Conservation (phyloP, 2,888 invertebrate species). For the Drosophila subquinaria region DNA sequence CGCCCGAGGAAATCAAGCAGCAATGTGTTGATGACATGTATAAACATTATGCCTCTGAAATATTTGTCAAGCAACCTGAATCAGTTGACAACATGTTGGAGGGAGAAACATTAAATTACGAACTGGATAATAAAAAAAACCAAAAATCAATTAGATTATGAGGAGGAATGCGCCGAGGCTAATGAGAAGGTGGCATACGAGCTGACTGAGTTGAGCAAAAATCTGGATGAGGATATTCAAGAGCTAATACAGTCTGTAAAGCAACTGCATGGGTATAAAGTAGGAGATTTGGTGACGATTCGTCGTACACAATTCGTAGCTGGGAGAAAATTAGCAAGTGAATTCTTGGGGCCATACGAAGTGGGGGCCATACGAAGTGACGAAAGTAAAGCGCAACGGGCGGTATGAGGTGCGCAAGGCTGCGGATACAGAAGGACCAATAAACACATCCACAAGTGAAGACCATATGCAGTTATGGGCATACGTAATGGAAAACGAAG, state of each 20-base stretch:
- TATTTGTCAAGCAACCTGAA: slow-evolving; percentile 26
- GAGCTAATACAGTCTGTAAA: slow-evolving; percentile 46
- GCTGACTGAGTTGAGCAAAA: slow-evolving; percentile 61
- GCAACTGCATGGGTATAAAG: not conserved
- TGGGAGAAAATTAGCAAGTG: no score
- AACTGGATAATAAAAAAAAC: slow-evolving; percentile 35
- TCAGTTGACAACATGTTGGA: slow-evolving; percentile 21
- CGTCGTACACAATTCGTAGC: no score
- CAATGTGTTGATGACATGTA: slow-evolving; percentile 51
- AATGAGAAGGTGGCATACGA: slow-evolving; percentile 66
- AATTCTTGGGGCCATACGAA: no score
- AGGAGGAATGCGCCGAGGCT: slow-evolving; percentile 55
- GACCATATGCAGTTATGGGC: no score
- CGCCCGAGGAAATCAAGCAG: slow-evolving; percentile 39
- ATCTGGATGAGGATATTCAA: slow-evolving; percentile 62
- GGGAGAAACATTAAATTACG: not conserved
- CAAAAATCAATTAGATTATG: slow-evolving; percentile 46
- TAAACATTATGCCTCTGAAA: slow-evolving; percentile 27
- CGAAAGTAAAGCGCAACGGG: no score
- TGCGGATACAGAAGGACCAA: no score
- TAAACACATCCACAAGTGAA: no score
- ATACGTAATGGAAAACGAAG: no score
- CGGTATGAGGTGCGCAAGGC: no score
- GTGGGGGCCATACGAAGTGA: no score
- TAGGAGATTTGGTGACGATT: no score